Evolutionary conservation across 92 coral and sea anemone species (phyloP).

Genomic region (Siderastrea siderea): DNA sequence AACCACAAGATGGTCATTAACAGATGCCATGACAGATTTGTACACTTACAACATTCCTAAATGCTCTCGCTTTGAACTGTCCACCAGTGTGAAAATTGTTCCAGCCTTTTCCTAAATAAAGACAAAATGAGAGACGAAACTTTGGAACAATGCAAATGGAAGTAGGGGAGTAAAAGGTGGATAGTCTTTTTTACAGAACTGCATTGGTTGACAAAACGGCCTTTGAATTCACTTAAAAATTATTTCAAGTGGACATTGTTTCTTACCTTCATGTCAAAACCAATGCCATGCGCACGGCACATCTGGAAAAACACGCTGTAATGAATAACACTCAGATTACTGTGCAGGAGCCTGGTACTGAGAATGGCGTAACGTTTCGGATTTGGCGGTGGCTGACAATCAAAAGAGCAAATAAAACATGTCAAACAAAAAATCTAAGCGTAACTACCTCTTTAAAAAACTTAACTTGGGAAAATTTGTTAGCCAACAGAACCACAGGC

Average conservation of each 20-base stretch:
- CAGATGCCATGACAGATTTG: too few species aligned
- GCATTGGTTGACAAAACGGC: too few species aligned
- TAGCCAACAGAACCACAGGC: too few species aligned
- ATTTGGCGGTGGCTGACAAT: slow-evolving; percentile 86
- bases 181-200: not conserved
- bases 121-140: not conserved
- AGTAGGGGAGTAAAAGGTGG: not conserved
- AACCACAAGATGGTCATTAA: not conserved
- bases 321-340: slow-evolving; percentile 97
- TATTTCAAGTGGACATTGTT: too few species aligned
- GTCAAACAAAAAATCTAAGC: not conserved
- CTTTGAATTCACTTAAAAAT: too few species aligned
- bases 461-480: too few species aligned
- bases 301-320: slow-evolving; percentile 99
- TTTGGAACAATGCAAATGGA: too few species aligned
- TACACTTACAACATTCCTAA: slow-evolving; percentile 95
- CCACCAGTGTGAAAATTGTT: slow-evolving; percentile 94
- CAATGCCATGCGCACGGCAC: slow-evolving; percentile 99
- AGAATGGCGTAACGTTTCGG: slow-evolving; percentile 94
- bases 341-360: slow-evolving; percentile 91
- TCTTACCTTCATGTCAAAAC: slow-evolving; percentile 94
- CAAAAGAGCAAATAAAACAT: not conserved
- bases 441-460: too few species aligned
- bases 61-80: slow-evolving; percentile 93
- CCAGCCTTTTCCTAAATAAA: slow-evolving; percentile 92